Percentiles rank a stretch among this genome's conserved stretches.
Evolutionary conservation across 2,113 vertebrate genomes (phyloP).

Genomic region (Gambusia holbrooki): DNA sequence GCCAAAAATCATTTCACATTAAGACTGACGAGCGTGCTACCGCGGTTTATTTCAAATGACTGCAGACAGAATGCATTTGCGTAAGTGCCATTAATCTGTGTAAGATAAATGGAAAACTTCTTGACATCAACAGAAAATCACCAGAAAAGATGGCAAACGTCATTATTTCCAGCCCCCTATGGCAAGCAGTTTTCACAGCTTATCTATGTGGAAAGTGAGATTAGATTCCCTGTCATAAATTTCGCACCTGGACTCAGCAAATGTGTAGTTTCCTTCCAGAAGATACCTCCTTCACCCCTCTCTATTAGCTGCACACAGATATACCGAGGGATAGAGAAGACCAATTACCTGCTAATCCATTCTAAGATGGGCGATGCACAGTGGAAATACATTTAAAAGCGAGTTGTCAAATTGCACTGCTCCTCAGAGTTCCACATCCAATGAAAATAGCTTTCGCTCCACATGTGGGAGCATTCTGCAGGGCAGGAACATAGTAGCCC

Average conservation of each 20-base stretch:
- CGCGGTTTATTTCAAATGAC: background rate
- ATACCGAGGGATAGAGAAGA: slow-evolving; percentile 27
- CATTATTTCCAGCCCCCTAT: background rate
- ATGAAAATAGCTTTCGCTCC: slow-evolving; percentile 9
- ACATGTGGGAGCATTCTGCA: slow-evolving; percentile 1
- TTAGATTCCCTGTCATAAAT: slow-evolving; percentile 31
- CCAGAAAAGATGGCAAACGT: background rate
- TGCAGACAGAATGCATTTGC: background rate
- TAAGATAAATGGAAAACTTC: too few relatives aligned
- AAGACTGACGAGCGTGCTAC: slow-evolving; percentile 3
- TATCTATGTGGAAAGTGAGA: slow-evolving; percentile 10
- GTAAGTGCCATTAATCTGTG: too few relatives aligned
- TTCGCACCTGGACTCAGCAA: slow-evolving; percentile 9
- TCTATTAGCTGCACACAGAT: slow-evolving; percentile 7
- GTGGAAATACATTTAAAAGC: slow-evolving; percentile 45
- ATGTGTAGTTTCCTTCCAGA: slow-evolving; percentile 45
- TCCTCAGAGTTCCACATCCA: slow-evolving; percentile 4
- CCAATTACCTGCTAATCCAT: slow-evolving; percentile 17
- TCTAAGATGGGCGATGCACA: slow-evolving; percentile 15
- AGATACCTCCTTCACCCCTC: slow-evolving; percentile 21
- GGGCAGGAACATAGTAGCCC: background rate
- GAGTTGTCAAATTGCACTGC: slow-evolving; percentile 33
- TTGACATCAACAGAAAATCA: background rate
- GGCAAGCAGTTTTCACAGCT: background rate
- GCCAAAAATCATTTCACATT: slow-evolving; percentile 10